Base-by-base conservation (phyloP, 2,888 invertebrate species). In the Drepanosiphum platanoidis region DNA sequence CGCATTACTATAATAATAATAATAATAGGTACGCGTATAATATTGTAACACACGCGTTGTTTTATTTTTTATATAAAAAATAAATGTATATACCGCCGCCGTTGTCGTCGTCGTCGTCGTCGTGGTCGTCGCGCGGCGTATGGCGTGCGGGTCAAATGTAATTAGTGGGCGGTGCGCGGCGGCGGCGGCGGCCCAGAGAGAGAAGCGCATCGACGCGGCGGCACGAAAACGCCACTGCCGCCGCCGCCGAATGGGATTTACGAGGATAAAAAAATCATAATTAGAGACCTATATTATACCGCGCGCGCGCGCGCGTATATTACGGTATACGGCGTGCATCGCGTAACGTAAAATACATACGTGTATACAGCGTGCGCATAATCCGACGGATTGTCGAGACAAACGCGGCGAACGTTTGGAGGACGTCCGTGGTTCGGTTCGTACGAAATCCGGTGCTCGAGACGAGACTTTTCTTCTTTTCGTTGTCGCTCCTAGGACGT, bases 101-200 rank as follows among this genome's bases (percentile, higher is more conserved):
- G 64, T 13, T 30, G 30, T 64, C 8, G 64, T 46, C 46, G 46
- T 46, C 2, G 46, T 46, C n/a, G n/a, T n/a, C 46, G 46, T 64
- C 64, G 64, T 64, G 11, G 30, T 64, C 27, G 30, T 64, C 77
- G 77, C 39, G 79, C 79, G 79, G 79, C 79, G 42, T 68, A 79
- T 74, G 82, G 72, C 82, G 82, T 82, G 81, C 42, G 72, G 71
- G 36, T 70, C 81, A 39, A 72, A 82, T 72, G 71, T 80, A 80
- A 80, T 80, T 83, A 83, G 72, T 74, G 83, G 83, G 83, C 83
- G 83, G 83, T 46, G 39, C 42, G 34, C 58, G 42, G 66, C 46
- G 78, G 52, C 30, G 27, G 34, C 58, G 42, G 66, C 46, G 78
- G 52, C 30, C 18, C 39, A 27, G 42, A 61, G 42, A 64, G 74